These are phyloP conservation scores for Physella acuta DNA, from an alignment of 1,140 invertebrate genomes.

Conservation along the genomic window DNA sequence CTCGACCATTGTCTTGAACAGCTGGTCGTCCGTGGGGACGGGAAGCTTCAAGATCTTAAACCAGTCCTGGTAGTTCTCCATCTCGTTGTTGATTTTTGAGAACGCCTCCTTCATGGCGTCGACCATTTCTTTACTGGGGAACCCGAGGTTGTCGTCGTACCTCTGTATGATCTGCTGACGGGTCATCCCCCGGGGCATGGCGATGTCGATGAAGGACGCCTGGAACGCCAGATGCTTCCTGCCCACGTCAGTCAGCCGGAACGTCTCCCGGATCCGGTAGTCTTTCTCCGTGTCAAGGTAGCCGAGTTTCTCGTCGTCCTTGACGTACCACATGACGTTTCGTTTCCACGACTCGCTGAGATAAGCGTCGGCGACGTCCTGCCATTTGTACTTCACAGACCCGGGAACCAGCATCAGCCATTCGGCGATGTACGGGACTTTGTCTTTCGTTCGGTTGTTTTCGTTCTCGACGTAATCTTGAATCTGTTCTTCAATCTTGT, in stretches of 20 bases:
- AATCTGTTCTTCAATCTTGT: neutral
- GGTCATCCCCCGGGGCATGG: slow-evolving; percentile 40
- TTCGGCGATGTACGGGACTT: slow-evolving; percentile 48
- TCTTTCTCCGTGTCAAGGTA: slow-evolving; percentile 39
- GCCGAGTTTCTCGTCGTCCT: slow-evolving; percentile 45
- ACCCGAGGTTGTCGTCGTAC: slow-evolving; percentile 46
- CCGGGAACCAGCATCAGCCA: slow-evolving; percentile 45
- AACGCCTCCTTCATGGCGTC: slow-evolving; percentile 39
- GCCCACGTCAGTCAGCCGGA: slow-evolving; percentile 39
- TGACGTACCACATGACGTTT: slow-evolving; percentile 51
- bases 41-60: slow-evolving; percentile 46
- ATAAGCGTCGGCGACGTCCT: slow-evolving; percentile 40
- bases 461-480: slow-evolving; percentile 45
- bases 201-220: slow-evolving; percentile 47
- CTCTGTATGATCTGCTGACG: slow-evolving; percentile 36
- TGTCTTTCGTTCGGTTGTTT: slow-evolving; percentile 39
- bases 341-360: slow-evolving; percentile 41
- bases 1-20: slow-evolving; percentile 32
- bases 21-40: slow-evolving; percentile 34
- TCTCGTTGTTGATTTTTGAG: slow-evolving; percentile 31
- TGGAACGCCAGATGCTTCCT: slow-evolving; percentile 48
- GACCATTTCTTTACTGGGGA: slow-evolving; percentile 44
- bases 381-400: slow-evolving; percentile 47
- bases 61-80: slow-evolving; percentile 42
- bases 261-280: slow-evolving; percentile 37